Base-by-base conservation (phyloP, 1,140 invertebrate genomes). In the Drosophila paulistorum region DNA sequence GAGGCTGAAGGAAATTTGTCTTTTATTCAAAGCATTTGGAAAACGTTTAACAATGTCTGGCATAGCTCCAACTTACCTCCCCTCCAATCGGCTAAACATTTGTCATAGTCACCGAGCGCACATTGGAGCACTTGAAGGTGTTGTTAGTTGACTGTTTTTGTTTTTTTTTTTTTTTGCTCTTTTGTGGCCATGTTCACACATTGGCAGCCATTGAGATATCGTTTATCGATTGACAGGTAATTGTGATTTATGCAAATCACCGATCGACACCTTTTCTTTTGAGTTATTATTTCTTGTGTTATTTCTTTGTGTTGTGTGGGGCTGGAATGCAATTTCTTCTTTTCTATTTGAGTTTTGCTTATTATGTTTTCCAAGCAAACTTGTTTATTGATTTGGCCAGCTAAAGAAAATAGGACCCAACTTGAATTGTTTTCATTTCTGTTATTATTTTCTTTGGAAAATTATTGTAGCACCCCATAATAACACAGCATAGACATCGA, bases 201-300 rank as follows among this genome's bases (percentile, higher is more conserved):
- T 84, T 73, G 74, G 65, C 71, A 51, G 65, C 55, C 61, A 45
- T 72, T 65, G 65, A 69, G 84, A 86, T 86, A 37, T 17, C 83
- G 79, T 68, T 74, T 74, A 87, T 87, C 83, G 80, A 80, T 82
- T 80, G 83, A 84, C 84, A 84, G 71, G 80, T 89, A 87, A 87
- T 87, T 87, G 83, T 89, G 85, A 87, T 89, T 87, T 87, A 87
- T 87, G 83, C 80, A 87, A 89, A 87, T 89, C 83, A 57, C 54
- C 65, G 63, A 45, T 83, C 73, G 71, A 87, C 83, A 84, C 83
- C 77, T 89, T 75, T 57, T 63, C 30, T 64, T 37, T 7, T 48
- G 7, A 17, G 14, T 48, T 58, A 11, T 37, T 30, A 30, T 30
- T 7, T 58, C 14, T 70, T 71, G 71, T 58, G n/a, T 37, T 26